Percentiles rank a stretch among this genome's conserved stretches.
Evolutionary conservation across 2,888 invertebrate genomes (phyloP).

Genomic region (Catocala fraxini): DNA sequence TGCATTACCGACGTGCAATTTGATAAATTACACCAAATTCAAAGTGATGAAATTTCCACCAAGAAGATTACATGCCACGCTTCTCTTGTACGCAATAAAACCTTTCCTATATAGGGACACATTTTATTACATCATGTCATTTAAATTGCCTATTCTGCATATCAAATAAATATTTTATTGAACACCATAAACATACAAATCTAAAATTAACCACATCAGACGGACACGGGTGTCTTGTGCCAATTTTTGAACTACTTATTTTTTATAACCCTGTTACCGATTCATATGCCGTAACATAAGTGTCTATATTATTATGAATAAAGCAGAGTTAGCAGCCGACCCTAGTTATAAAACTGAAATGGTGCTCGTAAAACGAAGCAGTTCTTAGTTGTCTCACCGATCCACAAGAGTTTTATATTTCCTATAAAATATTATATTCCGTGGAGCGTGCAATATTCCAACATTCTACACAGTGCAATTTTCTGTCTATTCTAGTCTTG

Average conservation of each 20-base stretch:
- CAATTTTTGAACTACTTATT: constrained; percentile 23
- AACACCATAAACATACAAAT: constrained; percentile 28
- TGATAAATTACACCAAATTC: constrained; percentile 83
- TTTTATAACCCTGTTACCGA: constrained; percentile 41
- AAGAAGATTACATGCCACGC: constrained; percentile 61
- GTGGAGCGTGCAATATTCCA: constrained; percentile 52
- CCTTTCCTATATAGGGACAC: constrained; percentile 36
- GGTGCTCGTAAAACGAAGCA: constrained; percentile 54
- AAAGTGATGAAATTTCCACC: constrained; percentile 73
- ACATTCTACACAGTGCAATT: constrained; percentile 51
- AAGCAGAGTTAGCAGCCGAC: constrained; percentile 45
- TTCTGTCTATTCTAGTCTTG: constrained; percentile 55
- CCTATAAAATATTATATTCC: constrained; percentile 59
- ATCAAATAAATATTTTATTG: constrained; percentile 24
- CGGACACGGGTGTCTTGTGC: constrained; percentile 5
- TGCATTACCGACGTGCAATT: constrained; percentile 76
- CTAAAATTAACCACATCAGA: constrained; percentile 22
- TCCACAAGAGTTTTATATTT: constrained; percentile 55
- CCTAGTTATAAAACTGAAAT: constrained; percentile 54
- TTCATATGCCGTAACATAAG: constrained; percentile 47
- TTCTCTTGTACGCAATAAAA: constrained; percentile 50
- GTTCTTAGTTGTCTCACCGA: constrained; percentile 51
- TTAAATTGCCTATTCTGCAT: constrained; percentile 23
- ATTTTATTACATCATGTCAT: constrained; percentile 27
- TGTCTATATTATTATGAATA: constrained; percentile 49